Base-by-base conservation (phyloP, 2,113 vertebrate species). In the Notothenia coriiceps region DNA sequence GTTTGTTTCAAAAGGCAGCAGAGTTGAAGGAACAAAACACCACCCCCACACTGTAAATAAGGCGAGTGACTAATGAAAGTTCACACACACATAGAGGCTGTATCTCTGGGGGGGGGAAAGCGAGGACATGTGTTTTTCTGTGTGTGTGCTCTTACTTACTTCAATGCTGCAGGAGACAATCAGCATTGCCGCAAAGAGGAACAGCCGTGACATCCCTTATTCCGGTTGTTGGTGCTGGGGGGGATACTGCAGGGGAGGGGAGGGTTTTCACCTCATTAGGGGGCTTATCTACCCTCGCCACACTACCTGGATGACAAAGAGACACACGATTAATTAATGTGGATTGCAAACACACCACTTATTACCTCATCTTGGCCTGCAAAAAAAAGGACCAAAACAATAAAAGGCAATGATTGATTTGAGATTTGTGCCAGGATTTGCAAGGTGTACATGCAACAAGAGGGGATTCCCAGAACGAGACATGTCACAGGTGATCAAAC, bases 111-210 rank as follows among this genome's bases (percentile, higher is more conserved):
- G 35, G 35, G 35, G 29, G 2, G 18, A n/a, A 29, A 62, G 20
- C 15, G 3, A 47, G 47, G 6, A 13, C 12, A 9, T 65, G 6
- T 47, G 20, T 12, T 49, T 64, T 35, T 49, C 55, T 22, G 10
- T 35, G n/a, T 59, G 60, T 17, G 0, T 60, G 61, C 20, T 72
- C 5, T 35, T 1, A 94, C 81, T 91, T 90, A 51, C 96, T 95
- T 44, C 96, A 91, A 84, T 86, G 94, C 90, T 94, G 95, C 79
- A 90, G 78, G 83, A 93, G 79, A 93, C 66, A 46, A 91, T 77
- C 73, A 94, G 87, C 67, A 88, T 76, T 54, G 91, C 86, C 85
- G 90, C 82, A 85, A 92, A 89, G 68, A 93, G 78, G 78, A 93
- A 79, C 74, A 82, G 82, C 67, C 73, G 89, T 88, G 92, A 93